phyloP scores from a whole-genome alignment of 2,888 invertebrate genomes.

The Palloptera scutellata region DNA sequence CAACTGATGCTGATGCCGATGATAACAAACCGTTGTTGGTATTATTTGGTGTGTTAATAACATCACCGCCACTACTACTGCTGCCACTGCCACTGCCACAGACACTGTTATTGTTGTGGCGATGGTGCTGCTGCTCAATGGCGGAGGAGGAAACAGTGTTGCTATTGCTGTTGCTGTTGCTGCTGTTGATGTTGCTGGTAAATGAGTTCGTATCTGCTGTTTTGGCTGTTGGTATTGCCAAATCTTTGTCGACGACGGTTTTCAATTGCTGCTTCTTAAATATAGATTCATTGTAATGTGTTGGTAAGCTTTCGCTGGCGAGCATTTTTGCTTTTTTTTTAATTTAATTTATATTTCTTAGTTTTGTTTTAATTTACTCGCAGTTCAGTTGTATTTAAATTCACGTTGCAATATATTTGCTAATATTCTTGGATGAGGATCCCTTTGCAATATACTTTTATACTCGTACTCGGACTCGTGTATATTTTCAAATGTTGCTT shows the following conservation, averaged over 20 bases:
- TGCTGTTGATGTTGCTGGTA: slow-evolving; percentile 25
- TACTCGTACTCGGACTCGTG: too few relatives aligned
- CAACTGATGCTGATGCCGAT: background rate
- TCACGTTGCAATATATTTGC: too few relatives aligned
- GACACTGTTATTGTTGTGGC: background rate
- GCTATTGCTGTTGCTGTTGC: slow-evolving; percentile 4
- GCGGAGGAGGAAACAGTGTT: too few relatives aligned
- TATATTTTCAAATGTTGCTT: background rate
- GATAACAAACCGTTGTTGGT: background rate
- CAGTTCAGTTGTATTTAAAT: slow-evolving; percentile 18
- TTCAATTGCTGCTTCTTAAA: slow-evolving; percentile 49
- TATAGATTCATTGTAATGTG: slow-evolving; percentile 55
- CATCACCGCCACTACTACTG: background rate
- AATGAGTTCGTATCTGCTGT: slow-evolving; percentile 39
- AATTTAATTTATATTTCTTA: slow-evolving; percentile 7
- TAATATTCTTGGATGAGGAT: too few relatives aligned
- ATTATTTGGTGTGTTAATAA: background rate
- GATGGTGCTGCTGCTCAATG: too few relatives aligned
- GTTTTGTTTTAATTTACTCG: slow-evolving; percentile 10
- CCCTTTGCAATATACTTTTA: too few relatives aligned
- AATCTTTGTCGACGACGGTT: slow-evolving; percentile 32
- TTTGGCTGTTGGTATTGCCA: slow-evolving; percentile 25
- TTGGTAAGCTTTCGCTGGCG: slow-evolving; percentile 55
- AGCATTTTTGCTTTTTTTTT: slow-evolving; percentile 47
- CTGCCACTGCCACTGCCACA: slow-evolving; percentile 5